Evolutionary conservation across 2,888 invertebrate genomes (phyloP).

Genomic region (Leptopilina syphax): DNA sequence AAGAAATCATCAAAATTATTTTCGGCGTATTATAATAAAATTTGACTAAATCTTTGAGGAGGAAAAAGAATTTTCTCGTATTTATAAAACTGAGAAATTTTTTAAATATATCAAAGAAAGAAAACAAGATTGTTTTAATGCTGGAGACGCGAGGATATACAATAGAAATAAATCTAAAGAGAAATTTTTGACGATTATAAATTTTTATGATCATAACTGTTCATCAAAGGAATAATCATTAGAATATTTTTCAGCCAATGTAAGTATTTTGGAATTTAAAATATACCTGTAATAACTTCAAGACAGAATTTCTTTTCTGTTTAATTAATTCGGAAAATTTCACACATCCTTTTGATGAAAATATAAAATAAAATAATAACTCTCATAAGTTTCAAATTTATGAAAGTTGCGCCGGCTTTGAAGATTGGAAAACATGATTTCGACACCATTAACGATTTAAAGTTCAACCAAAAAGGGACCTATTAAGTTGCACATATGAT

Average conservation of each 20-base stretch:
- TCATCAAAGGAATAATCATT: background rate
- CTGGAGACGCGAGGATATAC: background rate
- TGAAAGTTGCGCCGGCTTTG: too few relatives aligned
- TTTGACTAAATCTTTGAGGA: too few relatives aligned
- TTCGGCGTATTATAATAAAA: too few relatives aligned
- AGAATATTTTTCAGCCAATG: background rate
- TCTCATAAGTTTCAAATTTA: too few relatives aligned
- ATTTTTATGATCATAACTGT: background rate
- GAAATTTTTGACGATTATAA: slow-evolving; percentile 1
- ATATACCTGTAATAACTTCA: background rate
- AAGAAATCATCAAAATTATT: too few relatives aligned
- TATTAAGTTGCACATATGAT: too few relatives aligned
- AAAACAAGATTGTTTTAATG: background rate
- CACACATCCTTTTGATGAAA: background rate
- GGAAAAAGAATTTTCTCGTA: background rate
- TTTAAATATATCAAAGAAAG: background rate
- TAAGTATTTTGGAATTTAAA: background rate
- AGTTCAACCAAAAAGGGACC: too few relatives aligned
- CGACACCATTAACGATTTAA: too few relatives aligned
- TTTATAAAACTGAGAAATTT: too few relatives aligned
- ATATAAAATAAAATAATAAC: background rate
- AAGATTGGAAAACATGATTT: too few relatives aligned
- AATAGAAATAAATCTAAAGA: slow-evolving; percentile 1
- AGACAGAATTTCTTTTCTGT: background rate
- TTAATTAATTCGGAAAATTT: background rate